Percentiles rank a stretch among this genome's conserved stretches.
phyloP scores from a whole-genome alignment of 2,888 invertebrate genomes.

The Ctenicera cuprea region DNA sequence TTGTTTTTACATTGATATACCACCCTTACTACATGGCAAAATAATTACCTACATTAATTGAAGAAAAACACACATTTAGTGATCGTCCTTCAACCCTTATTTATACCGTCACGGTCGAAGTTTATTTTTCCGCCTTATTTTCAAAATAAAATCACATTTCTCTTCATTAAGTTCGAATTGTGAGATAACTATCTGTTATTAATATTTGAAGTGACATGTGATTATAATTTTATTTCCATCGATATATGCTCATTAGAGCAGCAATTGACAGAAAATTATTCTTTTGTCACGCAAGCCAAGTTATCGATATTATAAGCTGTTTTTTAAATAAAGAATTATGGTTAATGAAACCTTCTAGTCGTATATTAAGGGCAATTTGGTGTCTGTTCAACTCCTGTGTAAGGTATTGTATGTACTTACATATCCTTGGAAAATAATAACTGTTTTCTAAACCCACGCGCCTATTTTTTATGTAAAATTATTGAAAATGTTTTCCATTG shows the following conservation, averaged over 20 bases:
- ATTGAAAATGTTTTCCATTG: no score
- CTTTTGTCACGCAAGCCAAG: conserved; percentile 5
- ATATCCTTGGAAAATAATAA: no score
- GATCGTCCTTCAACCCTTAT: not conserved
- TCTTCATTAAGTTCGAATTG: not conserved
- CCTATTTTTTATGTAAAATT: no score
- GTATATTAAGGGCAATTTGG: not conserved
- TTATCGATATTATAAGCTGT: not conserved
- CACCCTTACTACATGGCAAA: no score
- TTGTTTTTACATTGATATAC: no score
- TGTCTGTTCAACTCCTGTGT: no score
- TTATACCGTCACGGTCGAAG: not conserved
- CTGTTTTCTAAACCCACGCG: no score
- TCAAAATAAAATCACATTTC: not conserved
- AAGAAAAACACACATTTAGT: not conserved
- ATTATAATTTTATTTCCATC: conserved; percentile 9
- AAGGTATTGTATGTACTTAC: no score
- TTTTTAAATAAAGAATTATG: not conserved
- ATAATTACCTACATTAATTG: not conserved
- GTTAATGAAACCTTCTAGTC: not conserved
- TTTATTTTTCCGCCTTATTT: not conserved
- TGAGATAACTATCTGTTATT: not conserved
- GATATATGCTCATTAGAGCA: conserved; percentile 11
- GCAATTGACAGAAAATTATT: not conserved
- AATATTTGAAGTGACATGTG: conserved; percentile 9